These are phyloP conservation scores for Dascyllus trimaculatus DNA, from an alignment of 2,113 vertebrate genomes.

Conservation along the genomic window DNA sequence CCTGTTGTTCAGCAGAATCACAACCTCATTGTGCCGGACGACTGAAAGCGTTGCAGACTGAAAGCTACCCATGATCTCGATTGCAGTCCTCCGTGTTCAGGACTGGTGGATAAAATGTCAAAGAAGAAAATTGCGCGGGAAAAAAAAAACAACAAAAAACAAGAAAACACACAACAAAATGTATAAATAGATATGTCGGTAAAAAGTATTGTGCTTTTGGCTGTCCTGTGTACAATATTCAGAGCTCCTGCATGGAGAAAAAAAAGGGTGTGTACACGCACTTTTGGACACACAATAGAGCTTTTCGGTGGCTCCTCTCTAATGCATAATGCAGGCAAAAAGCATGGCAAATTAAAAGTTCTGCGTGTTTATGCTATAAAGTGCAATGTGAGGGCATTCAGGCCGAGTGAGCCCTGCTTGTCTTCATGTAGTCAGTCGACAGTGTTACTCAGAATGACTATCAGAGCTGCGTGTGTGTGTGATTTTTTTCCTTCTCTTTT, in stretches of 20 bases:
- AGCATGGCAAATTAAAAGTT: conserved; percentile 44
- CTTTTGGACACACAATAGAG: conserved; percentile 63
- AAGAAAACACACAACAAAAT: conserved; percentile 30
- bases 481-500: background rate
- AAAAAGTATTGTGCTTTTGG: conserved; percentile 83
- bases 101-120: conserved; percentile 21
- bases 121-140: conserved; percentile 29
- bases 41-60: conserved; percentile 24
- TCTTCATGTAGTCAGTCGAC: conserved; percentile 41
- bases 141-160: conserved; percentile 6
- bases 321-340: conserved; percentile 40
- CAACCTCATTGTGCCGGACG: conserved; percentile 56
- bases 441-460: conserved; percentile 5
- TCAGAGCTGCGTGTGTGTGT: conserved; percentile 2
- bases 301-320: conserved; percentile 26
- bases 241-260: conserved; percentile 57
- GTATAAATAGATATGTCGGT: conserved; percentile 67
- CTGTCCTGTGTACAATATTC: conserved; percentile 69
- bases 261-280: conserved; percentile 46
- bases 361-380: conserved; percentile 64
- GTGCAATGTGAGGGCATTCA: conserved; percentile 78
- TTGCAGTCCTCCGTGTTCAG: conserved; percentile 31
- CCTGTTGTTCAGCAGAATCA: conserved; percentile 75
- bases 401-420: conserved; percentile 48
- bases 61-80: conserved; percentile 28